A percentile compares a stretch with the other conserved stretches of the same genome.
These are phyloP conservation scores for Drosophila watanabei DNA, from an alignment of 1,140 invertebrate species.

Conservation along the genomic window DNA sequence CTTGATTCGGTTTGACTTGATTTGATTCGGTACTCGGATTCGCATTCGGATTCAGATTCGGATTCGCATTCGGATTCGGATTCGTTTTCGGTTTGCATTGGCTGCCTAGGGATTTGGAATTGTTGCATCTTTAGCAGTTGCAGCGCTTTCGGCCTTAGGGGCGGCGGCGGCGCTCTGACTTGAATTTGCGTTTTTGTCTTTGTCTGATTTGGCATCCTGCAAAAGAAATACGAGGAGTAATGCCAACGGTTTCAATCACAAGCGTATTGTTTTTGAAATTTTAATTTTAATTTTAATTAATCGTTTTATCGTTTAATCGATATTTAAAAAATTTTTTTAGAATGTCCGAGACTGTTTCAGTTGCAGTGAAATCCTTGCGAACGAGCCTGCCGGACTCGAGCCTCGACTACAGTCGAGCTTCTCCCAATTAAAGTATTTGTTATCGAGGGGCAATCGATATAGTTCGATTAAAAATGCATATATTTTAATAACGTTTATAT, in stretches of 20 bases:
- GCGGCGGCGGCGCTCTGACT: slow-evolving; percentile 67
- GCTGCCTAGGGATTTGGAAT: slow-evolving; percentile 57
- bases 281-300: neutral
- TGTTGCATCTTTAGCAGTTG: slow-evolving; percentile 67
- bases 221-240: slow-evolving; percentile 71
- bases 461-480: neutral
- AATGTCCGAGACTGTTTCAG: neutral
- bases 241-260: slow-evolving; percentile 49
- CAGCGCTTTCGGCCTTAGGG: slow-evolving; percentile 63
- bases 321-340: neutral
- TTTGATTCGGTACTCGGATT: slow-evolving; percentile 36
- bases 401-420: neutral
- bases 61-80: slow-evolving; percentile 16
- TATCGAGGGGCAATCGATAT: neutral
- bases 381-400: too few species aligned
- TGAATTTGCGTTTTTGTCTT: slow-evolving; percentile 77
- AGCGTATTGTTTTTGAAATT: neutral
- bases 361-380: neutral
- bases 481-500: neutral
- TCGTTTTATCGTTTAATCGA: neutral
- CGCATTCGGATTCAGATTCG: slow-evolving; percentile 19
- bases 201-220: slow-evolving; percentile 82
- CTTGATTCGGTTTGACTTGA: slow-evolving; percentile 21
- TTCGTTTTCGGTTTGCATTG: slow-evolving; percentile 44
- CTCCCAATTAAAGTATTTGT: neutral